A percentile compares a stretch with the other conserved stretches of the same genome.
These are phyloP conservation scores for Myripristis jacobus DNA, from an alignment of 2,797 vertebrate genomes.

Conservation along the genomic window DNA sequence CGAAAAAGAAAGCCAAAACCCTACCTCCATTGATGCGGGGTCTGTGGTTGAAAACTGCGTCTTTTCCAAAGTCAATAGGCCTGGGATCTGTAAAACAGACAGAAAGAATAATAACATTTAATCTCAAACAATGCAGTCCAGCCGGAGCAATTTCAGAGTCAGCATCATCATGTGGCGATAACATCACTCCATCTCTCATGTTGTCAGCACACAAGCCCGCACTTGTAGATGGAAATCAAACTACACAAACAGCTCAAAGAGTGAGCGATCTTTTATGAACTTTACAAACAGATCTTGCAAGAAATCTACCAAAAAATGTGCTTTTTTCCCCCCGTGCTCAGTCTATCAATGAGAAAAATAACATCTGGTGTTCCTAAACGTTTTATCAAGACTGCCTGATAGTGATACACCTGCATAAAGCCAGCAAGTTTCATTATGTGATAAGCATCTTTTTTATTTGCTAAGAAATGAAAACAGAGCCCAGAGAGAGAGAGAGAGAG, in stretches of 20 bases:
- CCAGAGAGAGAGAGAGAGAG: slow-evolving; percentile 28
- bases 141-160: slow-evolving; percentile 24
- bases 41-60: slow-evolving; percentile 75
- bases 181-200: slow-evolving; percentile 30
- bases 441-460: slow-evolving; percentile 54
- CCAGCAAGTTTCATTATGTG: slow-evolving; percentile 46
- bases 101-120: slow-evolving; percentile 48
- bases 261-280: slow-evolving; percentile 45
- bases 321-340: slow-evolving; percentile 15
- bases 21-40: slow-evolving; percentile 80
- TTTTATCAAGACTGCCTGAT: slow-evolving; percentile 30
- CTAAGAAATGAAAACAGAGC: slow-evolving; percentile 51
- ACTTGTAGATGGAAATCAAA: slow-evolving; percentile 54
- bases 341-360: slow-evolving; percentile 37
- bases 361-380: slow-evolving; percentile 18
- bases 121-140: slow-evolving; percentile 45
- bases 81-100: slow-evolving; percentile 77
- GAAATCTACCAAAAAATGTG: slow-evolving; percentile 34
- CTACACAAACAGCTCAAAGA: slow-evolving; percentile 31
- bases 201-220: slow-evolving; percentile 28
- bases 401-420: slow-evolving; percentile 39
- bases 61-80: slow-evolving; percentile 82
- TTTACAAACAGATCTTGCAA: slow-evolving; percentile 33
- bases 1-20: slow-evolving; percentile 12
- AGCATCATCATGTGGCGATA: slow-evolving; percentile 34